Conservation (phyloP, 2,888 invertebrate genomes). For the Phalangium opilio region DNA sequence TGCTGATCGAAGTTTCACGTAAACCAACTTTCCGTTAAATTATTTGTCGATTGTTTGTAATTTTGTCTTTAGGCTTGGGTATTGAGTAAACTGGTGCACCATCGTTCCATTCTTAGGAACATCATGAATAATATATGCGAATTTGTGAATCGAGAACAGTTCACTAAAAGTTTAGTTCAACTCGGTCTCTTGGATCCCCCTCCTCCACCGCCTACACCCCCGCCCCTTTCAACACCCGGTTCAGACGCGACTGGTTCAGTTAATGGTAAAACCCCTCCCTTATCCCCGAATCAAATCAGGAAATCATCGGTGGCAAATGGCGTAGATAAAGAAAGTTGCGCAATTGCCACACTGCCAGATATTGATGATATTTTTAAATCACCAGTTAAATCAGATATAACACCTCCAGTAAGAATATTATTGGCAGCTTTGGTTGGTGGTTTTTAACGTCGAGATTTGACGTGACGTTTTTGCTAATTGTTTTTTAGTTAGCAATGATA, state of each 20-base stretch:
- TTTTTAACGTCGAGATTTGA: too few species aligned
- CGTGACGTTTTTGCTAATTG: too few species aligned
- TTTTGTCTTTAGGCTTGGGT: conserved; percentile 28
- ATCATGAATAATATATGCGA: conserved; percentile 38
- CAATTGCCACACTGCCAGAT: too few species aligned
- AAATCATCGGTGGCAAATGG: too few species aligned
- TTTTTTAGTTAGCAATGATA: conserved; percentile 41
- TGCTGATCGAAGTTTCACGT: not conserved
- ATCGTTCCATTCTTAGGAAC: conserved; percentile 25
- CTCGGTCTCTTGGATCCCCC: conserved; percentile 39
- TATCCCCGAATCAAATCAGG: too few species aligned
- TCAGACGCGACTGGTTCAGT: too few species aligned
- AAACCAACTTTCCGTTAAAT: not conserved
- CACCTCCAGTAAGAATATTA: too few species aligned
- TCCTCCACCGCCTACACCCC: conserved; percentile 6
- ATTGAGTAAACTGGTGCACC: conserved; percentile 27
- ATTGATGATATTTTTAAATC: too few species aligned
- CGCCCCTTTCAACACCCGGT: conserved; percentile 10
- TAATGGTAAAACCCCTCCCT: too few species aligned
- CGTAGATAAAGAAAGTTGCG: too few species aligned
- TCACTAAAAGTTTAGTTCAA: conserved; percentile 41
- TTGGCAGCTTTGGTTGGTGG: too few species aligned
- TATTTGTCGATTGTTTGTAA: not conserved
- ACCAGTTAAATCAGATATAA: too few species aligned
- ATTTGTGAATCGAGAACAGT: conserved; percentile 45